Evolutionary conservation across 1,140 invertebrate genomes (phyloP).

Genomic region (Hestina assimilis): DNA sequence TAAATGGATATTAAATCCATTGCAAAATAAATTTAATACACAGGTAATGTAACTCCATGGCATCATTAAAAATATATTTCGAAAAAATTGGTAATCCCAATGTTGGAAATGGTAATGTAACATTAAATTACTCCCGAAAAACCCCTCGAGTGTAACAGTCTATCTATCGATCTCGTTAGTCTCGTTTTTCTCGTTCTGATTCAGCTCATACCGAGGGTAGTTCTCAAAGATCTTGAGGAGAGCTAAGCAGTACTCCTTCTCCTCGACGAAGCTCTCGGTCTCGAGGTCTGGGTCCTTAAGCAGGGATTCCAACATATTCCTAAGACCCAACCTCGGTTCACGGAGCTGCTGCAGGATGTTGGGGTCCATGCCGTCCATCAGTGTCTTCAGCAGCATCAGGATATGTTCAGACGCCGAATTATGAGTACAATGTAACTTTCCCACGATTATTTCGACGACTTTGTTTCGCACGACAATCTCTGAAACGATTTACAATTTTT

Average conservation of each 20-base stretch:
- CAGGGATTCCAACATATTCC: constrained; percentile 41
- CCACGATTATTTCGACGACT: too few species aligned
- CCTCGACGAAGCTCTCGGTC: constrained; percentile 41
- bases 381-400: constrained; percentile 33
- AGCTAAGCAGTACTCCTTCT: constrained; percentile 48
- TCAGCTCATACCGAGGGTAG: too few species aligned
- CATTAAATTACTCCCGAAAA: neutral
- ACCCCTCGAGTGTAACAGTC: neutral
- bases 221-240: constrained; percentile 38
- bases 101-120: neutral
- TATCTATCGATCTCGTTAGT: constrained; percentile 42
- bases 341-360: constrained; percentile 36
- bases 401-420: constrained; percentile 51
- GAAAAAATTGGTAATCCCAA: neutral
- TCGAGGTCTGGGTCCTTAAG: constrained; percentile 36
- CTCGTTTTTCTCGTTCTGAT: constrained; percentile 7
- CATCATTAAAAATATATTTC: too few species aligned
- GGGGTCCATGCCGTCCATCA: constrained; percentile 34
- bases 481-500: too few species aligned
- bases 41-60: too few species aligned
- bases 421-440: too few species aligned
- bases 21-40: too few species aligned
- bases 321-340: constrained; percentile 40
- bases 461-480: too few species aligned
- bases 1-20: too few species aligned